A percentile compares a stretch with the other conserved stretches of the same genome.
phyloP scores from a whole-genome alignment of 2,888 invertebrate genomes.

The Tenthredo scrophulariae region DNA sequence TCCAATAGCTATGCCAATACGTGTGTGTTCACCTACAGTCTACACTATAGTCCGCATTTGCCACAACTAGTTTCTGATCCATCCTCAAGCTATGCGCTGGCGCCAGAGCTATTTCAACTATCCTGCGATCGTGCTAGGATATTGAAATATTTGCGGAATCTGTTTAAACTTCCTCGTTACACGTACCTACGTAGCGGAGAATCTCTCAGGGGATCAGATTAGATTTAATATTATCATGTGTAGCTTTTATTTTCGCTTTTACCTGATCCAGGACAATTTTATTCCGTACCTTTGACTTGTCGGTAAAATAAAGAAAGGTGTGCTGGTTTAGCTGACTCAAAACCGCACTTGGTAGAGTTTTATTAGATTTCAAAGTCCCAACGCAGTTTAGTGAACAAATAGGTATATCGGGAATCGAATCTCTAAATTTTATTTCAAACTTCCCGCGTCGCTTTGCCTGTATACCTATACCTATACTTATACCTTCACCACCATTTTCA shows the following conservation, averaged over 20 bases:
- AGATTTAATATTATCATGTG: background rate
- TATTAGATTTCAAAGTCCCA: constrained; percentile 39
- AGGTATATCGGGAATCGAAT: constrained; percentile 61
- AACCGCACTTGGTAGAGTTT: constrained; percentile 46
- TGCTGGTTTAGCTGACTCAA: background rate
- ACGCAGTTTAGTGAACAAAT: constrained; percentile 50
- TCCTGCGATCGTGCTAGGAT: constrained; percentile 68
- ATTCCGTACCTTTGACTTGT: background rate
- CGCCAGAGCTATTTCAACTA: constrained; percentile 69
- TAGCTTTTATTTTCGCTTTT: background rate
- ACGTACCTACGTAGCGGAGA: background rate
- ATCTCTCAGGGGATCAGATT: constrained; percentile 14
- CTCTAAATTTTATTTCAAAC: constrained; percentile 62
- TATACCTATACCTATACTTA: background rate
- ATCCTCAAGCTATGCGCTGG: constrained; percentile 24
- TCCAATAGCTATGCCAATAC: constrained; percentile 16
- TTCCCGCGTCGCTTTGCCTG: constrained; percentile 19
- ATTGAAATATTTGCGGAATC: constrained; percentile 74
- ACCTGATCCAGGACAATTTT: background rate
- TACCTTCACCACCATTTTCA: constrained; percentile 38
- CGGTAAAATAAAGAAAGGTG: constrained; percentile 14
- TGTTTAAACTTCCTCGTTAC: constrained; percentile 63
- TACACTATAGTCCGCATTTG: constrained; percentile 26
- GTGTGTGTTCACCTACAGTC: constrained; percentile 3
- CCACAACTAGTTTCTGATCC: constrained; percentile 51